Evolutionary conservation across 2,888 invertebrate genomes (phyloP), one percentile per base, ranked within the genome.

Genomic region (Lasius fuliginosus): DNA sequence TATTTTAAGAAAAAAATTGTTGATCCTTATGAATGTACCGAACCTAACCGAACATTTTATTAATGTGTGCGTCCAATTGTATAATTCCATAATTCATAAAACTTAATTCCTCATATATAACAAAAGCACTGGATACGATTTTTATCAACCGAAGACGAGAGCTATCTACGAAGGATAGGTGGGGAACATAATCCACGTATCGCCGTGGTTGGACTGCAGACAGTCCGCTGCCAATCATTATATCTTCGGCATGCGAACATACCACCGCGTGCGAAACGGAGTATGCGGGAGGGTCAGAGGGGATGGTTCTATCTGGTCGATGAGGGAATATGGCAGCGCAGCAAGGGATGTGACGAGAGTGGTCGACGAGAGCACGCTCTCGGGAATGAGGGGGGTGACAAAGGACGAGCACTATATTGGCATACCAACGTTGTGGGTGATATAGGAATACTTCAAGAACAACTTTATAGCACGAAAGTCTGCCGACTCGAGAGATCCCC

Each of bases 361-460:
- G 87, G 87, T 77, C 86, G 86, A 87, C 86, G 85, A 87, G 88
- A 83, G 86, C 85, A 76, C 77, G 74, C 83, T 87, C 88, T 86
- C 88, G 85, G 88, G 87, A 90, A 90, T 88, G 92, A 92, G 91
- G 88, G 71, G 91, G 92, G 91, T 91, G 91, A 93, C 90, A 92
- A 92, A 92, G 91, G 91, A 90, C 86, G 87, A 89, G 89, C 90
- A 85, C 90, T 94, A 94, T 94, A 94, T 94, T 94, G 94, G 94
- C 94, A 94, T 94, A 94, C 94, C 94, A 90, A 91, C 91, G 93
- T 88, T 86, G 89, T 86, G 89, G 89, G 86, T 92, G 93, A 94
- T 94, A 94, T 94, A 93, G 93, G 93, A 94, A 94, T 94, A 94
- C 94, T 94, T 94, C 92, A 93, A 94, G 91, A 92, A 91, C 93